A percentile compares a stretch with the other conserved stretches of the same genome.
Conservation (phyloP, 1,140 invertebrate species). For the Phortica variegata region DNA sequence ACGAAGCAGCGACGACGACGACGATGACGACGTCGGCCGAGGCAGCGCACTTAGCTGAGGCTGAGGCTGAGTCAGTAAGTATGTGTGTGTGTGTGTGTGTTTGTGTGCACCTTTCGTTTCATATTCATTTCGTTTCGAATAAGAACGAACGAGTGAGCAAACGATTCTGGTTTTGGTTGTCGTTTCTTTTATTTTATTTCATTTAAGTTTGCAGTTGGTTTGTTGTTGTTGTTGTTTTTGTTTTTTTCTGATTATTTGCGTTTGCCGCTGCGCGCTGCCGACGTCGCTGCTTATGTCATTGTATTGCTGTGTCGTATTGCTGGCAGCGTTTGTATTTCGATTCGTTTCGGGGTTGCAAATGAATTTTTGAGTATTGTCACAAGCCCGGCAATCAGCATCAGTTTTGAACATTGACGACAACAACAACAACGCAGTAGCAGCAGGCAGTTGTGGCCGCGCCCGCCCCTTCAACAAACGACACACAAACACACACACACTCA, state of each 20-base stretch:
- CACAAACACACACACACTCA: slow-evolving; percentile 16
- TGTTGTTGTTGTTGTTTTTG: slow-evolving; percentile 23
- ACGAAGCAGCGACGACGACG: slow-evolving; percentile 17
- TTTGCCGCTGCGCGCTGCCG: neutral
- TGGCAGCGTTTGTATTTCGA: neutral
- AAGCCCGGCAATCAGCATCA: too few species aligned
- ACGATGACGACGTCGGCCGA: neutral
- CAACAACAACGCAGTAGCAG: too few species aligned
- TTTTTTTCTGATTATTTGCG: slow-evolving; percentile 34
- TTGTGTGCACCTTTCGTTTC: slow-evolving; percentile 21
- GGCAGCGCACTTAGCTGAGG: slow-evolving; percentile 4
- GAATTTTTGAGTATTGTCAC: too few species aligned
- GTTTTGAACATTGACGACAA: too few species aligned
- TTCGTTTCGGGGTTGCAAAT: slow-evolving; percentile 42
- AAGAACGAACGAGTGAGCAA: neutral
- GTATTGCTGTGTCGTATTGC: too few species aligned
- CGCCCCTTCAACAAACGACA: slow-evolving; percentile 8
- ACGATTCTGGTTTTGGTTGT: slow-evolving; percentile 32
- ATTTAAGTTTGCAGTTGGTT: slow-evolving; percentile 32
- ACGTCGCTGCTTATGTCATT: slow-evolving; percentile 37
- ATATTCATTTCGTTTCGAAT: slow-evolving; percentile 16
- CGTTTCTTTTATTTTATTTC: slow-evolving; percentile 31
- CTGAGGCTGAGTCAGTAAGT: slow-evolving; percentile 21
- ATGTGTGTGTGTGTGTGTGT: slow-evolving; percentile 12
- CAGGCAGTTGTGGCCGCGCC: too few species aligned